These are phyloP conservation scores for Podargus strigoides DNA, from an alignment of 2,797 vertebrate species.

Conservation along the genomic window DNA sequence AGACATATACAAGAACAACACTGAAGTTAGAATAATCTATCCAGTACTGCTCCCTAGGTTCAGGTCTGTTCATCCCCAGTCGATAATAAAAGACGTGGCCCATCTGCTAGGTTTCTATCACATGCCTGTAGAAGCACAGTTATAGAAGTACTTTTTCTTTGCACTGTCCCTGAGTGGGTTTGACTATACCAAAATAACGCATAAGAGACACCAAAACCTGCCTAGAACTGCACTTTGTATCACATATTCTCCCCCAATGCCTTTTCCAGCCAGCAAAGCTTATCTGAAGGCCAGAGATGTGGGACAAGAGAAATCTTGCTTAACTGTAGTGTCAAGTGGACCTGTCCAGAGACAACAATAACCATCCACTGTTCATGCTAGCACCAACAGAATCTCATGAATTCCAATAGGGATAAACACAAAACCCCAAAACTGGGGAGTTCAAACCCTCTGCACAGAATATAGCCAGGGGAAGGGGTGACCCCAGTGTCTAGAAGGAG, in stretches of 20 bases:
- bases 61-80: neutral
- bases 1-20: neutral
- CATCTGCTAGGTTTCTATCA: constrained; percentile 10
- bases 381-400: neutral
- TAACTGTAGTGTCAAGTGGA: neutral
- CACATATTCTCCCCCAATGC: neutral
- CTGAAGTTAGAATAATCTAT: neutral
- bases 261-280: neutral
- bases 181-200: constrained; percentile 42
- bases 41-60: neutral
- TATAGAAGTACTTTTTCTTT: constrained; percentile 4
- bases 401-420: neutral
- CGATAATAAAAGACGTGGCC: neutral
- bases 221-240: neutral
- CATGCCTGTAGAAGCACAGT: neutral
- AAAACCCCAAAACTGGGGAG: neutral
- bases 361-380: rapidly evolving
- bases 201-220: neutral
- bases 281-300: neutral
- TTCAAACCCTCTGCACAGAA: rapidly evolving
- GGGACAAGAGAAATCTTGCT: neutral
- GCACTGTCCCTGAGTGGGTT: neutral
- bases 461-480: neutral
- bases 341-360: neutral
- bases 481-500: rapidly evolving